Evolutionary conservation across 2,113 vertebrate genomes (phyloP).

Genomic region (Microcebus lehilahytsara): DNA sequence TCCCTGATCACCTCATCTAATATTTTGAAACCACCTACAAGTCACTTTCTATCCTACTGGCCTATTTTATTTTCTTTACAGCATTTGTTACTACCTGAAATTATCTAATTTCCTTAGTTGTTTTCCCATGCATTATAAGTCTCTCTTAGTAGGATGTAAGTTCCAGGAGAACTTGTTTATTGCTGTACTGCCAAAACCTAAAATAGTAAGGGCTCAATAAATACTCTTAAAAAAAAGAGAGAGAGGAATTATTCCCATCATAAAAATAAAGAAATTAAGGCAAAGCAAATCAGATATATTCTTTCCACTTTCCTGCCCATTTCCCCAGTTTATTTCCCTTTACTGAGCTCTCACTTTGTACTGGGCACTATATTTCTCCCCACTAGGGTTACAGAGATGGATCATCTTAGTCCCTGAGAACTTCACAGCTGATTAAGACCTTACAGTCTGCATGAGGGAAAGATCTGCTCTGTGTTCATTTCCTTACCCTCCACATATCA

Average conservation of each 20-base stretch:
- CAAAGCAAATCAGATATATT: neutral
- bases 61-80: neutral
- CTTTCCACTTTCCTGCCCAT: neutral
- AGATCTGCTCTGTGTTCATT: neutral
- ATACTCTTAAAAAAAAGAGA: neutral
- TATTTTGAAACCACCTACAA: neutral
- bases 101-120: neutral
- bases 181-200: neutral
- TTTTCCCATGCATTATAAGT: neutral
- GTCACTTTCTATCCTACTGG: neutral
- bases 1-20: neutral
- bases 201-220: neutral
- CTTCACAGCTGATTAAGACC: neutral
- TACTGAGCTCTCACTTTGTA: neutral
- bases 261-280: neutral
- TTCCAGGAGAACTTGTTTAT: conserved; percentile 9
- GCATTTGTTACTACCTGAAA: neutral
- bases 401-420: neutral
- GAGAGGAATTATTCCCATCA: neutral
- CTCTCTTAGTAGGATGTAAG: neutral
- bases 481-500: neutral
- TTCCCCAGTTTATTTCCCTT: neutral
- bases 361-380: neutral
- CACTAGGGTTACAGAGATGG: neutral
- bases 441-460: neutral